Evolutionary conservation across 2,888 invertebrate genomes (phyloP), one percentile per base, ranked within the genome.

Genomic region (Xestia sexstrigata): DNA sequence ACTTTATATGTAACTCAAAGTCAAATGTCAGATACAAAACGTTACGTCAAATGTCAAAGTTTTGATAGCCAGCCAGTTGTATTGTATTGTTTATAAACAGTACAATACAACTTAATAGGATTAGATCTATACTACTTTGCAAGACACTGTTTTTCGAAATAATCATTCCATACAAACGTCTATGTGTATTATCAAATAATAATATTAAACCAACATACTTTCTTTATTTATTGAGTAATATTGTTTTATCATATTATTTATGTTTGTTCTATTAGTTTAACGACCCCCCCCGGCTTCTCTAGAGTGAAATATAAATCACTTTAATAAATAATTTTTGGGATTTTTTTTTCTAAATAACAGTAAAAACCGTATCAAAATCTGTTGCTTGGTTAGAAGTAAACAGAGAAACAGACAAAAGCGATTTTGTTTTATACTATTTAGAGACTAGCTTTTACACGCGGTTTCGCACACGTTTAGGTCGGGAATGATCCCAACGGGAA

Each of bases 21-120:
- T 30, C 30, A 30, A 74, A 82, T 82, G 83, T 82, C 78, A 81
- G 62, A 71, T 26, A 9, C 17, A 17, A 42, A 52, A 77, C 20
- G 70, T 45, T 6, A 62, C 39, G 79, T 79, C 73, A 79, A 79
- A 73, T 80, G 81, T 75, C 81, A 81, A 74, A 45, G 20, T 39
- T 79, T 67, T 84, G 83, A 76, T 70, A 83, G 70, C 47, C 74
- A 78, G 35, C 35, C 1, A 35, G 35, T 35, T 35, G 35, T 35
- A 35, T 35, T 35, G 35, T 35, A 35, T 35, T 35, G 35, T 35
- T 1, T 52, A 62, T 26, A 62, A 8, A 42, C 30, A 23, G 65
- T 65, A 60, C 72, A 77, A 78, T 71, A 63, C 52, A 68, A 74
- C 9, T 1, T 70, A 79, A 60, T 83, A 75, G 2, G 70, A 74